Evolutionary conservation across 2,888 invertebrate genomes (phyloP).

Genomic region (Scaptomyza cyrtandrae): DNA sequence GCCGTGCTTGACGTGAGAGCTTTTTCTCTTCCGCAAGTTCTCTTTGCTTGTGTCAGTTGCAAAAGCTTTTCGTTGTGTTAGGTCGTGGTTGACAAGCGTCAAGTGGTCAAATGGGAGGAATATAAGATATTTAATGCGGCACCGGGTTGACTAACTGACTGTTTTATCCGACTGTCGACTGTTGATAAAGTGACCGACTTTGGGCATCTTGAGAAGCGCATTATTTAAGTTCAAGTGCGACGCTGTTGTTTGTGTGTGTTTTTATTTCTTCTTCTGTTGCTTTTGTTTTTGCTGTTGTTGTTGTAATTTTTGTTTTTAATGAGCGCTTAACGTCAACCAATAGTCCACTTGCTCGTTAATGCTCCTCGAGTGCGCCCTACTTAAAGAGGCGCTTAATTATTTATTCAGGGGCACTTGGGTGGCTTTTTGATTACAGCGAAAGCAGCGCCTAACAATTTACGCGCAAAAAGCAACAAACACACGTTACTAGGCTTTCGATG

Average conservation of each 20-base stretch:
- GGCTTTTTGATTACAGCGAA: conserved; percentile 38
- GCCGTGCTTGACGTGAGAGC: conserved; percentile 46
- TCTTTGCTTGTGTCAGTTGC: conserved; percentile 7
- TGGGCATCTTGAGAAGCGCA: conserved; percentile 64
- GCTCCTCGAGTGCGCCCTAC: conserved; percentile 45
- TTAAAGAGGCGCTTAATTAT: conserved; percentile 72
- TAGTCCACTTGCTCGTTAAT: conserved; percentile 22
- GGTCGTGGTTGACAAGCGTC: conserved; percentile 56
- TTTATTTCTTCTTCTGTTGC: background rate
- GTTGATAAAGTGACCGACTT: conserved; percentile 34
- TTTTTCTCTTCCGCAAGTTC: conserved; percentile 36
- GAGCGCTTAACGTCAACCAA: conserved; percentile 11
- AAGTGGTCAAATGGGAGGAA: conserved; percentile 1
- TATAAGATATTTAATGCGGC: conserved; percentile 32
- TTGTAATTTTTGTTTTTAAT: conserved; percentile 7
- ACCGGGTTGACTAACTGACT: conserved; percentile 35
- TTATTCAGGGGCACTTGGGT: conserved; percentile 62
- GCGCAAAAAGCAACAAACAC: conserved; percentile 33
- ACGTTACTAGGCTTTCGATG: conserved; percentile 12
- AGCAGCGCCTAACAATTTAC: conserved; percentile 2
- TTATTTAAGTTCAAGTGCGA: conserved; percentile 60
- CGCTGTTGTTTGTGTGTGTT: background rate
- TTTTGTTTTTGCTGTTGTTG: conserved; percentile 5
- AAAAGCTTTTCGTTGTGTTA: conserved; percentile 72
- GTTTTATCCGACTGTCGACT: conserved; percentile 24